These are phyloP conservation scores for Ranitomeya imitator DNA, from an alignment of 2,113 vertebrate genomes.

Conservation along the genomic window DNA sequence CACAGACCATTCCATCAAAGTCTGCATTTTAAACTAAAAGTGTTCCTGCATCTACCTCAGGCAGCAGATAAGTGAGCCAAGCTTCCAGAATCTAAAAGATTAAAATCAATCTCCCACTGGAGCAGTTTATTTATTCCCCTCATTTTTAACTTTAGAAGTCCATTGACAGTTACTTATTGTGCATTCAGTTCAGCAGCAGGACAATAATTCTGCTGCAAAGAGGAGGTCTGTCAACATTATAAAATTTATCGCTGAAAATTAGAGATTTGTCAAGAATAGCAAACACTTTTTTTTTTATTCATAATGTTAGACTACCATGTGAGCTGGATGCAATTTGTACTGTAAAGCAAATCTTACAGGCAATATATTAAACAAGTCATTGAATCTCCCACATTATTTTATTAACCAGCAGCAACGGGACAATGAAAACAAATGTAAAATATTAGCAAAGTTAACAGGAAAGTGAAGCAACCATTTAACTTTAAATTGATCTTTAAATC, in stretches of 20 bases:
- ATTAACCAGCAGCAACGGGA: conserved; percentile 16
- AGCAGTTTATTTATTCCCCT: too few species aligned
- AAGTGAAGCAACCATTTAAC: conserved; percentile 23
- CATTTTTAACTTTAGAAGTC: too few species aligned
- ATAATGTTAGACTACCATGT: not conserved
- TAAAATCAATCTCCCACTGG: too few species aligned
- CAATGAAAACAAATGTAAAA: conserved; percentile 21
- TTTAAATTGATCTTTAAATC: conserved; percentile 48
- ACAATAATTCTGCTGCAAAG: not conserved
- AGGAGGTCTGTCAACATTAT: not conserved
- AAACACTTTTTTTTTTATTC: not conserved
- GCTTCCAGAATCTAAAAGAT: too few species aligned
- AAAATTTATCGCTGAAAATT: not conserved
- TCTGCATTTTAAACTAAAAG: too few species aligned
- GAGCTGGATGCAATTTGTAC: not conserved
- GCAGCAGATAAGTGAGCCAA: too few species aligned
- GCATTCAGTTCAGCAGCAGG: too few species aligned
- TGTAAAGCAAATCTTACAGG: not conserved
- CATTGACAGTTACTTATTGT: too few species aligned
- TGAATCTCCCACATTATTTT: conserved; percentile 21
- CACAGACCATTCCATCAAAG: too few species aligned
- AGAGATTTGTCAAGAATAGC: not conserved
- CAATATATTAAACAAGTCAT: conserved; percentile 6
- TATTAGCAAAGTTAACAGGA: conserved; percentile 38
- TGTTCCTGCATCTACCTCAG: too few species aligned